A percentile compares a stretch with the other conserved stretches of the same genome.
Conservation (phyloP, 2,888 invertebrate species). For the Abrostola tripartita region DNA sequence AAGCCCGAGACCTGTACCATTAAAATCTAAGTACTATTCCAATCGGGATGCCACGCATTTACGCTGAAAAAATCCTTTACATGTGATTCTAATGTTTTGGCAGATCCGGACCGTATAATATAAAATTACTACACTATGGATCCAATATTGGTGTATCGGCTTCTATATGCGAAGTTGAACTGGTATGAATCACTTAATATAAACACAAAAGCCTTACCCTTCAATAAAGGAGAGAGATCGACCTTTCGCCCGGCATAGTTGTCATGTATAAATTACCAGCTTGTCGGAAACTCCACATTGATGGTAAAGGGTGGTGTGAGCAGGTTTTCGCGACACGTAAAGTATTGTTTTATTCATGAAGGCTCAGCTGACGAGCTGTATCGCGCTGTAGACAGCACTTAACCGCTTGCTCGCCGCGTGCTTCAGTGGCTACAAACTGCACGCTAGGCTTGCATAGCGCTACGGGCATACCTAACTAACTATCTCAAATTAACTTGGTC, state of each 20-base stretch:
- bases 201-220: constrained; percentile 43
- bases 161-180: constrained; percentile 15
- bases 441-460: neutral
- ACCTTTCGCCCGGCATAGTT: constrained; percentile 34
- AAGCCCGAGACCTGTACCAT: too few relatives aligned
- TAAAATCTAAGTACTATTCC: too few relatives aligned
- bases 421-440: constrained; percentile 1
- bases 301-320: constrained; percentile 56
- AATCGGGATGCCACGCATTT: too few relatives aligned
- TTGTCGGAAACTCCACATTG: constrained; percentile 52
- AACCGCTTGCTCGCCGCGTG: constrained; percentile 13
- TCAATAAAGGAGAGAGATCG: constrained; percentile 27
- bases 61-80: too few relatives aligned
- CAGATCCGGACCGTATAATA: neutral
- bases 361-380: constrained; percentile 49
- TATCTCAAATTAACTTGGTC: neutral
- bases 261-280: constrained; percentile 56
- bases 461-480: too few relatives aligned
- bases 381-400: constrained; percentile 48
- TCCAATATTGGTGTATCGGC: constrained; percentile 30
- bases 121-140: constrained; percentile 21
- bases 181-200: constrained; percentile 36
- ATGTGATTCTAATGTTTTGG: too few relatives aligned
- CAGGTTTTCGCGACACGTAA: constrained; percentile 59
- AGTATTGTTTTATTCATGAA: constrained; percentile 71